These are phyloP conservation scores for Amniataba percoides DNA, from an alignment of 2,797 vertebrate species.

Conservation along the genomic window DNA sequence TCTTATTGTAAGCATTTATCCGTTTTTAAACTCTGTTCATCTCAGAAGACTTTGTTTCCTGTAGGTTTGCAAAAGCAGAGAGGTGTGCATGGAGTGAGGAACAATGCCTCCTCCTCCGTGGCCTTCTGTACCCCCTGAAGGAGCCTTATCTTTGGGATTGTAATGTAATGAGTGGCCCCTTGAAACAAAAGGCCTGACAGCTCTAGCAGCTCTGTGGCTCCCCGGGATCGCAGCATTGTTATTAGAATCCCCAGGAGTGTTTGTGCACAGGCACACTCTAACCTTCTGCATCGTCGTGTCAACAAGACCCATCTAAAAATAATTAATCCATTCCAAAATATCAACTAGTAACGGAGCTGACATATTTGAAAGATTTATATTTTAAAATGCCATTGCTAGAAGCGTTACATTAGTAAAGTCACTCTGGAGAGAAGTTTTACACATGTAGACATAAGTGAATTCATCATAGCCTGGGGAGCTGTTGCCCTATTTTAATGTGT, in stretches of 20 bases:
- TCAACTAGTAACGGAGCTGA: background rate
- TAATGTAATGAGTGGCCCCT: constrained; percentile 84
- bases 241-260: constrained; percentile 84
- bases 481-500: constrained; percentile 62
- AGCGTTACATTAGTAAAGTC: background rate
- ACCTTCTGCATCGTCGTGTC: constrained; percentile 62
- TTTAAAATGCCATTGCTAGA: background rate
- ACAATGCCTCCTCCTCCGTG: constrained; percentile 78
- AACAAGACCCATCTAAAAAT: constrained; percentile 45
- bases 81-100: constrained; percentile 78
- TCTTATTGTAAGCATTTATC: constrained; percentile 74
- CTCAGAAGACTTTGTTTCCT: constrained; percentile 73
- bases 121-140: constrained; percentile 71
- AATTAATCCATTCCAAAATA: constrained; percentile 16
- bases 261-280: constrained; percentile 73
- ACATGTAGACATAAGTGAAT: constrained; percentile 31
- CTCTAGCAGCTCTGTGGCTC: constrained; percentile 81
- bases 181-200: constrained; percentile 85
- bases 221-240: constrained; percentile 81
- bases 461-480: constrained; percentile 52
- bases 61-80: constrained; percentile 76
- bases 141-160: constrained; percentile 84
- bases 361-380: background rate
- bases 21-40: constrained; percentile 70
- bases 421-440: constrained; percentile 19